These are phyloP conservation scores for Leucoraja erinaceus DNA, from an alignment of 2,113 vertebrate genomes.

Conservation along the genomic window DNA sequence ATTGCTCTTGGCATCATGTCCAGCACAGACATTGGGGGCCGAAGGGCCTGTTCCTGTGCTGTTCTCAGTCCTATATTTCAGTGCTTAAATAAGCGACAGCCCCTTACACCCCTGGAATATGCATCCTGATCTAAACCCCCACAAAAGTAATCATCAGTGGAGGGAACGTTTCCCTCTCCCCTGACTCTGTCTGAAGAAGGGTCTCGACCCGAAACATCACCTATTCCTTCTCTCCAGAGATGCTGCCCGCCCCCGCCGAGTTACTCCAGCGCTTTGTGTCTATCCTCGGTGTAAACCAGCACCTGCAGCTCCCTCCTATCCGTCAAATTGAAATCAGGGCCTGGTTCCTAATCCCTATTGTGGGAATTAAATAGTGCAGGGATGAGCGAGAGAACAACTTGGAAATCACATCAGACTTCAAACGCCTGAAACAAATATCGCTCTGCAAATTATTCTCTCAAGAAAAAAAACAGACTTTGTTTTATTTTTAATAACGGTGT, in stretches of 20 bases:
- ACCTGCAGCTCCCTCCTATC: no score
- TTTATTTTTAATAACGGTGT: slow-evolving; percentile 18
- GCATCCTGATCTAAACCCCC: neutral
- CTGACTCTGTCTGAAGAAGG: no score
- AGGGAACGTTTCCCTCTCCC: no score
- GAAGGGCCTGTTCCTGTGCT: no score
- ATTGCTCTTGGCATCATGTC: no score
- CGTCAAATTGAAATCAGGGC: neutral
- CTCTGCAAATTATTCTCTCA: neutral
- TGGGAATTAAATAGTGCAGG: neutral
- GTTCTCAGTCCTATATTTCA: no score
- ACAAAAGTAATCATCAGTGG: neutral
- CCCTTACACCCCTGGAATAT: neutral
- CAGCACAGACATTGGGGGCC: no score
- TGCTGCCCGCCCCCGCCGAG: no score
- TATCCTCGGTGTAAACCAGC: no score
- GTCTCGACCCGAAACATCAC: no score
- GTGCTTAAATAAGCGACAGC: neutral
- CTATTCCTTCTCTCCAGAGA: no score
- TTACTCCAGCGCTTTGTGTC: no score
- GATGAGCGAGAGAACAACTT: neutral
- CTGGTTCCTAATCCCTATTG: neutral
- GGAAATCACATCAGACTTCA: neutral
- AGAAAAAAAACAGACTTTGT: neutral
- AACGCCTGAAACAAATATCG: neutral